Conservation (phyloP, 2,888 invertebrate genomes). For the Megaustenia siamemsis region DNA sequence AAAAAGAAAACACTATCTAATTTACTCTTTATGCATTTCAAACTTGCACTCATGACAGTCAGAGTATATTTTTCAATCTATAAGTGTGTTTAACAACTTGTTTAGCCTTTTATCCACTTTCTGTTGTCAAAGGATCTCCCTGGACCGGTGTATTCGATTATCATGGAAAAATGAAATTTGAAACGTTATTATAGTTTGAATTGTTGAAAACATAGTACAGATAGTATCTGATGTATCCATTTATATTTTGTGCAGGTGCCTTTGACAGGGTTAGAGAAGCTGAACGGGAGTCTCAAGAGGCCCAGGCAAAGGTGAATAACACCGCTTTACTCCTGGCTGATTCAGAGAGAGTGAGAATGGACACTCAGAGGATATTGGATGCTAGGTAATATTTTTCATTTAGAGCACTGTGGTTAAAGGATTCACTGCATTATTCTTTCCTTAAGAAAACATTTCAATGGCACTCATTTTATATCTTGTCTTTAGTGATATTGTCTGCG, state of each 20-base stretch:
- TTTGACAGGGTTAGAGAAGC: slow-evolving; percentile 92
- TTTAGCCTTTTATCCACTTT: no score
- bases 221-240: background rate
- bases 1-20: no score
- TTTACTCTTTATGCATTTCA: no score
- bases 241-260: slow-evolving; percentile 83
- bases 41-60: no score
- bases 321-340: slow-evolving; percentile 80
- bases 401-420: background rate
- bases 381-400: slow-evolving; percentile 19
- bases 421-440: no score
- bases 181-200: background rate
- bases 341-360: slow-evolving; percentile 78
- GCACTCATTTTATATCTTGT: no score
- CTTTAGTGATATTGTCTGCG: no score
- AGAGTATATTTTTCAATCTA: no score
- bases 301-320: slow-evolving; percentile 80
- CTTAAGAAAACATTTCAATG: no score
- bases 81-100: no score
- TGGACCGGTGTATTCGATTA: no score
- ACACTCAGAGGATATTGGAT: slow-evolving; percentile 69
- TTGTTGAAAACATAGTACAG: background rate
- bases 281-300: slow-evolving; percentile 83
- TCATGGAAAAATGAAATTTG: background rate
- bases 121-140: no score